Evolutionary conservation across 2,113 vertebrate genomes (phyloP), one percentile per base, ranked within the genome.

Genomic region (Antigone vipio): DNA sequence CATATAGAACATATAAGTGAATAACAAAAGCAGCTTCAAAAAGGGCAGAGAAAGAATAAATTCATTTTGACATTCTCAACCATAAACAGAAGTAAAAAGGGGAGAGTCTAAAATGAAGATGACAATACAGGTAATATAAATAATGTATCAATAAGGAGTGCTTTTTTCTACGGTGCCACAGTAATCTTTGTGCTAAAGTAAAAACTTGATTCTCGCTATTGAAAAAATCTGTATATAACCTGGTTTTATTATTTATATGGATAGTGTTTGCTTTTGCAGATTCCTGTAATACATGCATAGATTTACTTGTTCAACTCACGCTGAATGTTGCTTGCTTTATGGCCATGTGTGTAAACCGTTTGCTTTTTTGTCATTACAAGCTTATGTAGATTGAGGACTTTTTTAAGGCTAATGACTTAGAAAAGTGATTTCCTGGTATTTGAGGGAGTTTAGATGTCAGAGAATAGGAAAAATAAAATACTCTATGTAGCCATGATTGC

Each of bases 401-500:
- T 62, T 93, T 85, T 74, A 81, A 89, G 67, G 42, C n/a, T 95
- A 56, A 81, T 87, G 34, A 69, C 27, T 91, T 85, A 63, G 29
- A 64, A 59, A 96, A 92, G 56, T 74, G 47, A 45, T 81, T 92
- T 96, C 40, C 52, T 78, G 23, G 19, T 77, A 50, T 87, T 93
- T 74, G 29, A 76, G 22, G 14, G 49, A 87, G 24, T 66, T 89
- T 32, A 62, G 35, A 73, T 79, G 38, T 17, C 30, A 72, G 17
- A 81, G 8, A 80, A 58, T 26, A 71, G 5, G 22, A 62, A 88
- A 94, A 85, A 71, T 49, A 71, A 89, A 79, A 68, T 52, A 40
- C 9, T 80, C 80, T 18, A 38, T 68, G 35, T 44, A 42, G 62
- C 38, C 30, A 4, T 42, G 23, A 79, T 45, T 87, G 23, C 34